phyloP scores from a whole-genome alignment of 1,140 invertebrate genomes.

The Drosophila paulistorum region DNA sequence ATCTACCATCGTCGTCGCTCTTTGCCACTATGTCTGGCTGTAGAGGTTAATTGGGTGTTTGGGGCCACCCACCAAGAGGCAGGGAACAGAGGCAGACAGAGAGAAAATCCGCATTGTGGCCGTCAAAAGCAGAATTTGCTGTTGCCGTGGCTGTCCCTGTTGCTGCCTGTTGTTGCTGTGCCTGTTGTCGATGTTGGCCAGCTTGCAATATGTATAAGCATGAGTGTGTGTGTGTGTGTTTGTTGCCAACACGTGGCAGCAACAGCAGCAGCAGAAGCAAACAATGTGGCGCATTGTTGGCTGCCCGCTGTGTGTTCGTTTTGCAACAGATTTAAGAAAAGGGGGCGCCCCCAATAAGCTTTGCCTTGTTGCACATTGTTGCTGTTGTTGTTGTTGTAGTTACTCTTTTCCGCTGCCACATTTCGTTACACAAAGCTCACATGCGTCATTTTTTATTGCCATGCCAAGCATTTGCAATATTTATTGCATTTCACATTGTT shows the following conservation, averaged over 20 bases:
- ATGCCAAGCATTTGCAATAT: conserved; percentile 48
- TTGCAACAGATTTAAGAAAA: conserved; percentile 50
- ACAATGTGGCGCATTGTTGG: conserved; percentile 41
- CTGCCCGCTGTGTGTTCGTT: conserved; percentile 36
- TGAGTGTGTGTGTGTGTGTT: conserved; percentile 30
- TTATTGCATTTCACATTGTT: conserved; percentile 51
- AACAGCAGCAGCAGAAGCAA: conserved; percentile 30
- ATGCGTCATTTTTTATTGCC: conserved; percentile 28
- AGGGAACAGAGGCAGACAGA: not conserved
- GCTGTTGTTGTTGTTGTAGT: conserved; percentile 32
- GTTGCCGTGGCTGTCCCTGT: conserved; percentile 2
- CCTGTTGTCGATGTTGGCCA: conserved; percentile 2
- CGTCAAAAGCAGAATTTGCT: conserved; percentile 41
- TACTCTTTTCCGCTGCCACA: conserved; percentile 52
- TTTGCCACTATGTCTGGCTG: conserved; percentile 26
- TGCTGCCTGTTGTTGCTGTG: not conserved
- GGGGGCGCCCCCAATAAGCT: conserved; percentile 35
- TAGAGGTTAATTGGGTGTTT: conserved; percentile 69
- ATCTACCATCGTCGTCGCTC: not conserved
- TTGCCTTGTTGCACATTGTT: conserved; percentile 44
- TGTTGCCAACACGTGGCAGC: conserved; percentile 73
- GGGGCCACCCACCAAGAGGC: conserved; percentile 8
- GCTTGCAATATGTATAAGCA: conserved; percentile 34
- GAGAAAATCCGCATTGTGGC: conserved; percentile 42
- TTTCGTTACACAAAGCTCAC: conserved; percentile 50